Evolutionary conservation across 1,140 invertebrate genomes (phyloP).

Genomic region (Rhopalosiphum maidis): DNA sequence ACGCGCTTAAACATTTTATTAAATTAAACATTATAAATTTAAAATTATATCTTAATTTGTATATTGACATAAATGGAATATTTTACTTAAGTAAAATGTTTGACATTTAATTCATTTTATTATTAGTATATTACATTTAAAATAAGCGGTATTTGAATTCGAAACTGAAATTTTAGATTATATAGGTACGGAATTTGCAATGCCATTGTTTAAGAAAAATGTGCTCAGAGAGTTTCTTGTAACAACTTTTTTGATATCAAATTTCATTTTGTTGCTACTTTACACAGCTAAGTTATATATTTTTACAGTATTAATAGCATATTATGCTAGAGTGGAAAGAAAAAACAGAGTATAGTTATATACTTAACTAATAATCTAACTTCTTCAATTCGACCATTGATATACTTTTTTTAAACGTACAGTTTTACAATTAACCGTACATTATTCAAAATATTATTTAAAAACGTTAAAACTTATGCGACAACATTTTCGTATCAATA

Average conservation of each 20-base stretch:
- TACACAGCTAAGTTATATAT: not conserved
- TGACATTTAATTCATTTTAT: not conserved
- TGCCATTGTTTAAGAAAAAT: not conserved
- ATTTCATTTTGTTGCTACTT: not conserved
- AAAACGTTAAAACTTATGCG: not conserved
- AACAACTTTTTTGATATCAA: not conserved
- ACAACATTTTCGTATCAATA: fast-evolving
- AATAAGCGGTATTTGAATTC: not conserved
- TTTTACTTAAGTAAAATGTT: not conserved
- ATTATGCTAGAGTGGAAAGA: not conserved
- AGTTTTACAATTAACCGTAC: too few species aligned
- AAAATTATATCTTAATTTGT: not conserved
- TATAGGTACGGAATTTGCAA: not conserved
- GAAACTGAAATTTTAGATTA: not conserved
- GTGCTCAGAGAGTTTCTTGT: not conserved
- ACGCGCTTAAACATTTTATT: not conserved
- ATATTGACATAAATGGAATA: not conserved
- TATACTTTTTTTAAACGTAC: not conserved
- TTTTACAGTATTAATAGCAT: not conserved
- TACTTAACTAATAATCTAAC: not conserved
- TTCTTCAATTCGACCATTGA: not conserved
- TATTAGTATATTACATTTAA: not conserved
- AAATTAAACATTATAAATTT: not conserved
- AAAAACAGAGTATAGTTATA: not conserved
- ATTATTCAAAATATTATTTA: not conserved